These are phyloP conservation scores for Agapornis canus DNA, from an alignment of 2,797 vertebrate genomes.

Conservation along the genomic window DNA sequence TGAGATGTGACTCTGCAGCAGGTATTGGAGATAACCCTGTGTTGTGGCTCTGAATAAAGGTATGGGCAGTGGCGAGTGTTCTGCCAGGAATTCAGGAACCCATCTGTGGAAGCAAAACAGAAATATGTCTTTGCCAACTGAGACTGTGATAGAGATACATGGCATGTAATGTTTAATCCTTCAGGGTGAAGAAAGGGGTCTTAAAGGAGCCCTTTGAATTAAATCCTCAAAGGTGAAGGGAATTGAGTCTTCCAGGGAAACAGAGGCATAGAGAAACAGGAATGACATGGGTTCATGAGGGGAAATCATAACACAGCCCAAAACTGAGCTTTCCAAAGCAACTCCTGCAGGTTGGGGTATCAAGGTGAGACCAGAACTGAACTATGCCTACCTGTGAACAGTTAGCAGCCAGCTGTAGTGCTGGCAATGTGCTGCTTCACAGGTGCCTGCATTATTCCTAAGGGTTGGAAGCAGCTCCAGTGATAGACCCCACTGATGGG, in stretches of 20 bases:
- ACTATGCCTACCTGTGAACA: background rate
- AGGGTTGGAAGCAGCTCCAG: background rate
- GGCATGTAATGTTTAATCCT: background rate
- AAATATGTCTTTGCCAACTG: background rate
- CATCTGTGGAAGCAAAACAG: background rate
- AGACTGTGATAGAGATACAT: background rate
- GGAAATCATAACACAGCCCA: background rate
- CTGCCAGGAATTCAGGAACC: background rate
- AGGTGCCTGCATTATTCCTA: background rate
- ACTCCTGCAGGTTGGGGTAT: background rate
- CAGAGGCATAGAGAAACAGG: background rate
- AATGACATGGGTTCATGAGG: background rate
- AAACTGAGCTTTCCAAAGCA: background rate
- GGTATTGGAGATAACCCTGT: background rate
- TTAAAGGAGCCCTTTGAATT: background rate
- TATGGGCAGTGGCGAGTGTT: background rate
- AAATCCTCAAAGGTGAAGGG: background rate
- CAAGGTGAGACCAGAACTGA: background rate
- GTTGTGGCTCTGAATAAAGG: background rate
- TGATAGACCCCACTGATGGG: background rate
- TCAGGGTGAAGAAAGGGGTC: background rate
- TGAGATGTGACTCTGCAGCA: background rate
- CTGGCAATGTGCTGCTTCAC: background rate
- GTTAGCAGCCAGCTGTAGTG: background rate
- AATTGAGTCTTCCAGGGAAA: background rate